phyloP scores from a whole-genome alignment of 2,888 invertebrate species.

The Papilio protenor region DNA sequence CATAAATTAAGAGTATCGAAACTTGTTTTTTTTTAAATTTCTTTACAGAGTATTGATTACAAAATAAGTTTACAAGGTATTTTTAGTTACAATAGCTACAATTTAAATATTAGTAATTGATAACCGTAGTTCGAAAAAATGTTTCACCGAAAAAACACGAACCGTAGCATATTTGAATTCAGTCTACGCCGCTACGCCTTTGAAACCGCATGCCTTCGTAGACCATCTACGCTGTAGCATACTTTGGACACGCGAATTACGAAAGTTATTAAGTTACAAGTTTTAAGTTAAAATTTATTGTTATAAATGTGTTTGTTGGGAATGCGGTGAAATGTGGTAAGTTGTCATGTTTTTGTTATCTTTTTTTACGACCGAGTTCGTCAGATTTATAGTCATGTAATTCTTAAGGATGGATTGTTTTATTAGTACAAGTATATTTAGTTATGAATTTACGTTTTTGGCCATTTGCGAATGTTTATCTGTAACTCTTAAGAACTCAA shows the following conservation, averaged over 20 bases:
- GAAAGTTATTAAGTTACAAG: slow-evolving; percentile 42
- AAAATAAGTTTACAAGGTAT: neutral
- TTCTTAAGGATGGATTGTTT: neutral
- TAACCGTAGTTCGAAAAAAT: neutral
- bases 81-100: neutral
- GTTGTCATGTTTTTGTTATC: slow-evolving; percentile 11
- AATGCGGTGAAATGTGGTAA: slow-evolving; percentile 33
- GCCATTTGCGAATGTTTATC: neutral
- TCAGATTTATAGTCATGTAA: neutral
- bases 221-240: slow-evolving; percentile 59
- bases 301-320: slow-evolving; percentile 3
- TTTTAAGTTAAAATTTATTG: neutral
- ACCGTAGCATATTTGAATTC: slow-evolving; percentile 42
- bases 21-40: too few relatives aligned
- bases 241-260: slow-evolving; percentile 44
- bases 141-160: slow-evolving; percentile 38
- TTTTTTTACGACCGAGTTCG: slow-evolving; percentile 15
- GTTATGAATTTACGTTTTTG: neutral
- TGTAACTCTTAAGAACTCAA: neutral
- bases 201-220: slow-evolving; percentile 61
- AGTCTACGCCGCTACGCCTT: slow-evolving; percentile 56
- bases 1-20: too few relatives aligned
- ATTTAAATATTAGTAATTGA: neutral
- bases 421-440: neutral
- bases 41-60: neutral